Evolutionary conservation across 1,140 invertebrate genomes (phyloP), one percentile per base, ranked within the genome.

Genomic region (Melanaphis sacchari): DNA sequence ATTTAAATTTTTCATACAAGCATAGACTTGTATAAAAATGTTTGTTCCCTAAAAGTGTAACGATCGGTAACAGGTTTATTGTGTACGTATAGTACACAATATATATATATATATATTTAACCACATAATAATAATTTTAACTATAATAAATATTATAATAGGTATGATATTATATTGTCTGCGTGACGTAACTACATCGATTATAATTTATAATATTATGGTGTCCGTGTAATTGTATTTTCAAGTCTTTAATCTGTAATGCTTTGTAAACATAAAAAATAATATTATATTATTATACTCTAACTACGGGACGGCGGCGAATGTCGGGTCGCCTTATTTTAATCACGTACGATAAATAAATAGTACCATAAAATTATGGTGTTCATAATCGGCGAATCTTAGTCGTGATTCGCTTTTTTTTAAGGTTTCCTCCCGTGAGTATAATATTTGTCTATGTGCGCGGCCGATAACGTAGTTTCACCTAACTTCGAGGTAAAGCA

Each of bases 211-310:
- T 52, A 66, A 18, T 76, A 76, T n/a, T n/a, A 52, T 89, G 43
- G 24, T 36, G 85, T 49, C n/a, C 87, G 87, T 89, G 87, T 89
- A 52, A 89, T 89, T 52, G 49, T 52, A 38, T 52, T 89, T 52
- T 5, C 59, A 6, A 76, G 31, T 76, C 4, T n/a, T 52, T 26
- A 89, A 89, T 52, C n/a, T 89, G 36, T 38, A 38, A 82, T 38
- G 36, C 26, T 43, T 41, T 18, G 84, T 52, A 52, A 89, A 89
- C 36, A 49, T 89, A 6, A n/a, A 88, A 49, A 46, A 49, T 24
- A 21, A 15, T 26, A 87, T 43, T 41, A 87, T 41, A 40, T 8
- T 24, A 22, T 41, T 40, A 40, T 41, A 11, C 24, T 11, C 76
- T 76, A n/a, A 15, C 43, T 9, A 22, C 36, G 7, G 40, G 26